Conservation (phyloP, 2,797 vertebrate genomes). For the Anniella stebbinsi region DNA sequence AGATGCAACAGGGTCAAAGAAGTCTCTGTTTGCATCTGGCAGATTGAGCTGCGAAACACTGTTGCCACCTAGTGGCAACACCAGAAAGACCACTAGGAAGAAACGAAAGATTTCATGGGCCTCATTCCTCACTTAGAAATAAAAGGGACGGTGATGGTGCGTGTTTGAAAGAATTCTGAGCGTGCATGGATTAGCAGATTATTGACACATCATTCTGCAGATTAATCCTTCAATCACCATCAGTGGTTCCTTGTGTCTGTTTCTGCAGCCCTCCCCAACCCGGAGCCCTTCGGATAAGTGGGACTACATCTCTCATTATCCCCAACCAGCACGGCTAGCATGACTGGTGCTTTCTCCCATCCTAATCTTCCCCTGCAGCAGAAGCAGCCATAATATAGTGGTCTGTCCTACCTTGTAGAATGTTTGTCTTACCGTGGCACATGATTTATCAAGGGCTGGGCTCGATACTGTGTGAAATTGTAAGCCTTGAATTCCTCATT, state of each 20-base stretch:
- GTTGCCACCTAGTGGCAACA: conserved; percentile 24
- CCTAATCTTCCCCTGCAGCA: background rate
- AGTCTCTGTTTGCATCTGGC: background rate
- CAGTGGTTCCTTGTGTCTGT: background rate
- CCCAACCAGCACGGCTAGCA: no score
- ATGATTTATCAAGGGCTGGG: conserved; percentile 89
- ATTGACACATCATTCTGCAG: background rate
- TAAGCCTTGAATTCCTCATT: conserved; percentile 90
- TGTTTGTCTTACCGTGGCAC: conserved; percentile 86
- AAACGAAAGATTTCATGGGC: background rate
- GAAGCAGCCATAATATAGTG: rapidly evolving
- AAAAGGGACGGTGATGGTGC: background rate
- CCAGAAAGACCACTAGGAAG: background rate
- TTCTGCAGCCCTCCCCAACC: background rate
- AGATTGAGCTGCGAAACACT: background rate
- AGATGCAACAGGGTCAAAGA: background rate
- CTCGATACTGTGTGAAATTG: conserved; percentile 86
- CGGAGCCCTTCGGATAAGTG: no score
- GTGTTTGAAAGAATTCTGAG: background rate
- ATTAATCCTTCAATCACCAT: background rate
- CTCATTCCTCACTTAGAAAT: background rate
- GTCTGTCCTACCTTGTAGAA: rapidly evolving
- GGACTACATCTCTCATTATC: no score
- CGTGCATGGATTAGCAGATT: background rate
- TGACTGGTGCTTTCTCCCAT: rapidly evolving